Evolutionary conservation across 1,140 invertebrate species (phyloP).

Genomic region (Temnothorax curvispinosus): DNA sequence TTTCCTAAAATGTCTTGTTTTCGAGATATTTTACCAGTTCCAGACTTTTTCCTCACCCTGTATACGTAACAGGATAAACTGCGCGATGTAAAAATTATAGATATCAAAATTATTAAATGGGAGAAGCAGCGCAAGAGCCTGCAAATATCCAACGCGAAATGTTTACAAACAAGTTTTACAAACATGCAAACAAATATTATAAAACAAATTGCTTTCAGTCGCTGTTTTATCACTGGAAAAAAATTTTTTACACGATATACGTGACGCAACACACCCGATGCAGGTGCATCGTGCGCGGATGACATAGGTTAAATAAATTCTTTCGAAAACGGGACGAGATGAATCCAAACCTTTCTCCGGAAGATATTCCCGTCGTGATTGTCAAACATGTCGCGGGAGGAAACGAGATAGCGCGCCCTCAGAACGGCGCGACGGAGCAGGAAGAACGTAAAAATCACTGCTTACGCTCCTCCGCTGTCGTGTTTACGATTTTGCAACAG

Average conservation of each 20-base stretch:
- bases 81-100: background rate
- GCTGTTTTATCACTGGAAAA: background rate
- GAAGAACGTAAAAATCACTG: background rate
- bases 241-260: background rate
- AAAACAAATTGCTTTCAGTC: background rate
- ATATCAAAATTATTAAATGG: background rate
- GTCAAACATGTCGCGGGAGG: conserved; percentile 15
- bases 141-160: background rate
- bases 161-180: background rate
- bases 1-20: too few relatives aligned
- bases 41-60: too few relatives aligned
- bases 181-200: background rate
- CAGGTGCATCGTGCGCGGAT: background rate
- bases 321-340: background rate
- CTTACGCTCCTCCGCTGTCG: background rate
- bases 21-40: too few relatives aligned
- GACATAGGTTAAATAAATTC: conserved; percentile 26
- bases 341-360: background rate
- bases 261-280: background rate
- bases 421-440: background rate
- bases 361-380: conserved; percentile 17
- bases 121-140: background rate
- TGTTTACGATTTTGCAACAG: conserved; percentile 38
- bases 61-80: background rate
- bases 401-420: background rate